These are phyloP conservation scores for Sweltsa coloradensis DNA, from an alignment of 1,140 invertebrate species.

Conservation along the genomic window DNA sequence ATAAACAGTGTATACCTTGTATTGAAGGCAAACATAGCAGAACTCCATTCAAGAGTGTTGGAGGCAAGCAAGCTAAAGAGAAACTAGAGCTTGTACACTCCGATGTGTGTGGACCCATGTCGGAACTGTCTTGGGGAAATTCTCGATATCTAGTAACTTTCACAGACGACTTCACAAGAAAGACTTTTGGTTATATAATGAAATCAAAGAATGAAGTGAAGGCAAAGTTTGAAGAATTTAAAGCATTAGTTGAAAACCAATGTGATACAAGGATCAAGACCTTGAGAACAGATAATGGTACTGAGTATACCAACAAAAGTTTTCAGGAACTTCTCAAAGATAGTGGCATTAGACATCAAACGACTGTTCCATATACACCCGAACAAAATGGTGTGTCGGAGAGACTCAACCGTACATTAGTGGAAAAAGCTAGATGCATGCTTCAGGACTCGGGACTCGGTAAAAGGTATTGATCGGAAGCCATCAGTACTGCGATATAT, in stretches of 20 bases:
- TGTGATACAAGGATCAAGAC: slow-evolving; percentile 21
- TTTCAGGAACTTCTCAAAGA: slow-evolving; percentile 11
- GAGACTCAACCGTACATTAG: slow-evolving; percentile 31
- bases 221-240: slow-evolving; percentile 23
- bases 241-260: slow-evolving; percentile 18
- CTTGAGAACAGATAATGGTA: slow-evolving; percentile 28
- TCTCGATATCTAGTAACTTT: slow-evolving; percentile 29
- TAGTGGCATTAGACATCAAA: slow-evolving; percentile 34
- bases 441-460: slow-evolving; percentile 20
- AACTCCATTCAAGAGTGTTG: slow-evolving; percentile 14
- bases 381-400: slow-evolving; percentile 38
- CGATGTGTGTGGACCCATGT: slow-evolving; percentile 32
- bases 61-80: slow-evolving; percentile 23
- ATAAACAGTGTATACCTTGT: slow-evolving; percentile 20
- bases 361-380: slow-evolving; percentile 31
- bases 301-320: slow-evolving; percentile 8
- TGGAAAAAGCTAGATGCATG: slow-evolving; percentile 30
- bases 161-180: slow-evolving; percentile 26
- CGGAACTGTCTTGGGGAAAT: slow-evolving; percentile 14
- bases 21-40: slow-evolving; percentile 20
- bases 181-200: slow-evolving; percentile 26
- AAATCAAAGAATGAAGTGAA: slow-evolving; percentile 29
- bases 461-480: no score
- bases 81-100: slow-evolving; percentile 29
- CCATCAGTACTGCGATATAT: no score